These are phyloP conservation scores for Bathynomus jamesi DNA, from an alignment of 1,140 invertebrate species.

Conservation along the genomic window DNA sequence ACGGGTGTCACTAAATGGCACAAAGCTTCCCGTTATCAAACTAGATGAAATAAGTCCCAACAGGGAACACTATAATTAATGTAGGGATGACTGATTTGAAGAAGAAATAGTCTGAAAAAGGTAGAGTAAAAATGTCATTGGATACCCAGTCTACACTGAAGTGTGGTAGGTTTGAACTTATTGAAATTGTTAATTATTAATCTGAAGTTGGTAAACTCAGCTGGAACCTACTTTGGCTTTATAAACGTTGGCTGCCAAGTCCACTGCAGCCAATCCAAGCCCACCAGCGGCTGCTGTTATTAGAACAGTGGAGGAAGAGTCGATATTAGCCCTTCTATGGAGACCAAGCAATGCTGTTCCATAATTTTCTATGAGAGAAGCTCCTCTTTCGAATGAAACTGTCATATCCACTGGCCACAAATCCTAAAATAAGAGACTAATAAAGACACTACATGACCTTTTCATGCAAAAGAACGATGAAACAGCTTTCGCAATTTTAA, in stretches of 20 bases:
- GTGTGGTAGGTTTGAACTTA: too few species aligned
- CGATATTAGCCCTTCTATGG: conserved; percentile 48
- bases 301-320: conserved; percentile 49
- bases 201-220: too few species aligned
- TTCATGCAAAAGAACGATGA: neutral
- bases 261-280: conserved; percentile 53
- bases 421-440: conserved; percentile 49
- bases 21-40: too few species aligned
- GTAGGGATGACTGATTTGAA: too few species aligned
- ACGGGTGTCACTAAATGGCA: too few species aligned
- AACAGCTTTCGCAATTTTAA: too few species aligned
- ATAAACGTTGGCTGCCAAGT: conserved; percentile 55
- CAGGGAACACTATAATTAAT: too few species aligned
- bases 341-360: conserved; percentile 53
- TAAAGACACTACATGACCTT: conserved; percentile 39
- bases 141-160: too few species aligned
- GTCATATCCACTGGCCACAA: conserved; percentile 50
- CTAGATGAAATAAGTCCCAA: too few species aligned
- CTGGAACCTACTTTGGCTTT: conserved; percentile 51
- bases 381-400: conserved; percentile 46
- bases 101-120: too few species aligned
- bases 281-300: conserved; percentile 55
- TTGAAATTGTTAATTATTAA: too few species aligned
- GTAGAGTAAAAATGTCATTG: too few species aligned
- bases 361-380: conserved; percentile 51